These are phyloP conservation scores for Takifugu flavidus DNA, from an alignment of 2,113 vertebrate species.

Conservation along the genomic window DNA sequence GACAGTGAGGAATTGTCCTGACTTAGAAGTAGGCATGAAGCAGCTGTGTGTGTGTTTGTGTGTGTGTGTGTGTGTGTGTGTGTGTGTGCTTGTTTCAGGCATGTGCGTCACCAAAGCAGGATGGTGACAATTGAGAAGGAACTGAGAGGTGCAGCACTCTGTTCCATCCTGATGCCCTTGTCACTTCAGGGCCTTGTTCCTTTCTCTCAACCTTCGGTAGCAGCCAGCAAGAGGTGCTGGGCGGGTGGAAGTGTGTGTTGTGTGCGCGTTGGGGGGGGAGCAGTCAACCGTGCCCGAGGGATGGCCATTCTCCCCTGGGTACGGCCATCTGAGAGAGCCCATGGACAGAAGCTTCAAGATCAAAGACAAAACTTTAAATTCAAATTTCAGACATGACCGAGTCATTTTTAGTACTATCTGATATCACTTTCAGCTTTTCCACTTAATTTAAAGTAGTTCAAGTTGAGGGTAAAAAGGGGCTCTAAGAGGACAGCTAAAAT, in stretches of 20 bases:
- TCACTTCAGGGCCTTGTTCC: slow-evolving; percentile 75
- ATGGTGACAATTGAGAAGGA: slow-evolving; percentile 67
- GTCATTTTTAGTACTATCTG: not conserved
- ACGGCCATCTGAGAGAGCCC: slow-evolving; percentile 41
- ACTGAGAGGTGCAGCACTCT: slow-evolving; percentile 33
- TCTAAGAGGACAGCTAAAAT: no score
- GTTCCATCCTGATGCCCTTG: slow-evolving; percentile 75
- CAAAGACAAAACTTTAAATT: slow-evolving; percentile 45
- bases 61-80: slow-evolving; percentile 16
- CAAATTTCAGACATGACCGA: slow-evolving; percentile 15
- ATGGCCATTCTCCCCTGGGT: slow-evolving; percentile 34
- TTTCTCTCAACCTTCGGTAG: slow-evolving; percentile 58
- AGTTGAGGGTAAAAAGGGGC: not conserved
- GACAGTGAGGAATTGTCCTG: slow-evolving; percentile 72
- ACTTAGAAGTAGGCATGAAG: slow-evolving; percentile 13
- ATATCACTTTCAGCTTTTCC: not conserved
- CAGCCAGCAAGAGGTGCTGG: slow-evolving; percentile 24
- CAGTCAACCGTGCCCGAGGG: slow-evolving; percentile 44
- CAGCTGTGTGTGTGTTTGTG: not conserved
- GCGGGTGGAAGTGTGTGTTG: not conserved
- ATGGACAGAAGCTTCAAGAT: slow-evolving; percentile 32
- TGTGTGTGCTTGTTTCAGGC: not conserved
- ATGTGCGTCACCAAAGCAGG: slow-evolving; percentile 29
- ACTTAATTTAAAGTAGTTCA: not conserved
- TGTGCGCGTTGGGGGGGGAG: slow-evolving; percentile 14